Evolutionary conservation across 2,113 vertebrate genomes (phyloP).

Genomic region (Puffinus mauretanicus): DNA sequence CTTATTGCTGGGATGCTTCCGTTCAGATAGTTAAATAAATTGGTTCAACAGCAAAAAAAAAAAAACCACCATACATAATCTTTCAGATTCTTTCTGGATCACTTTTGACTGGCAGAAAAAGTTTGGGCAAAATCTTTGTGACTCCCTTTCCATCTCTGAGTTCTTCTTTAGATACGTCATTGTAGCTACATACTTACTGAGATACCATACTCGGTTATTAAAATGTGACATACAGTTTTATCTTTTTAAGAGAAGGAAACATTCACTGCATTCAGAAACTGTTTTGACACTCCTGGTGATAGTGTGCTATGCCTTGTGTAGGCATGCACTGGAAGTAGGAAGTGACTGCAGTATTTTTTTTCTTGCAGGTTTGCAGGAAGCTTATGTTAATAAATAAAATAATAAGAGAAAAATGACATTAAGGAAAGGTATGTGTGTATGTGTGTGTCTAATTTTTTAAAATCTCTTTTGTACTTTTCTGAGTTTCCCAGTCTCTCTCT

Average conservation of each 20-base stretch:
- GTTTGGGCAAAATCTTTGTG: not conserved
- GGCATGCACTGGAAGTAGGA: not conserved
- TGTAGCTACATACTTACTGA: not conserved
- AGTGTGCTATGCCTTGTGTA: not conserved
- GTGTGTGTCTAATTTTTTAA: not conserved
- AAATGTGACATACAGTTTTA: not conserved
- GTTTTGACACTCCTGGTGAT: not conserved
- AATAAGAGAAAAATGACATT: constrained; percentile 77
- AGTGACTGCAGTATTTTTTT: not conserved
- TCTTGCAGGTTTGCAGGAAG: constrained; percentile 36
- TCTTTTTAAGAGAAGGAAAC: not conserved
- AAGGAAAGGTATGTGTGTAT: constrained; percentile 79
- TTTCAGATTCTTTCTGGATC: not conserved
- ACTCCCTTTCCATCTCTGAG: not conserved
- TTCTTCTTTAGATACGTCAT: not conserved
- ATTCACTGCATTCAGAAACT: not conserved
- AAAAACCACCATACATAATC: not conserved
- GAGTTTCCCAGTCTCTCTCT: not conserved
- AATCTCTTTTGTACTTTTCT: not conserved
- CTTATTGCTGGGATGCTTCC: not conserved
- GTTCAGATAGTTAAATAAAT: not conserved
- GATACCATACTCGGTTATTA: not conserved
- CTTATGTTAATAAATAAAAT: not conserved
- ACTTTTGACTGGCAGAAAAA: not conserved
- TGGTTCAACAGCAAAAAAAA: not conserved